Percentiles rank a stretch among this genome's conserved stretches.
These are phyloP conservation scores for Holcopasites calliopsidis DNA, from an alignment of 1,140 invertebrate genomes.

Conservation along the genomic window DNA sequence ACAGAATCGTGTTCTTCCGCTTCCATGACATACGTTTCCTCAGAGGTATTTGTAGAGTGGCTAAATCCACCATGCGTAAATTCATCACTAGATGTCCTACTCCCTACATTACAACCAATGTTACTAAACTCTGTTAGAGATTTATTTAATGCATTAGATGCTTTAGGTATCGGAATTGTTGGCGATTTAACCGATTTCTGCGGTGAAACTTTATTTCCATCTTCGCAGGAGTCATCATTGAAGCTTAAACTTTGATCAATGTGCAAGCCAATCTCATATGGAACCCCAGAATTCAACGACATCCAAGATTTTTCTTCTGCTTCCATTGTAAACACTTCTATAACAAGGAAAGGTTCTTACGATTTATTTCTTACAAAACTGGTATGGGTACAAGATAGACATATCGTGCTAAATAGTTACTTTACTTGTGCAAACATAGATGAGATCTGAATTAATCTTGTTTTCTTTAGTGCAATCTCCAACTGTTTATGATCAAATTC, in stretches of 20 bases:
- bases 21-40: slow-evolving; percentile 13
- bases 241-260: slow-evolving; percentile 69
- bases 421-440: no score
- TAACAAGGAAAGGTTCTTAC: slow-evolving; percentile 11
- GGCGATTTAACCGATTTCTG: slow-evolving; percentile 78
- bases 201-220: slow-evolving; percentile 64
- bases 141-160: slow-evolving; percentile 74
- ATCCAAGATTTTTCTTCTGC: slow-evolving; percentile 77
- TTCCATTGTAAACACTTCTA: slow-evolving; percentile 82
- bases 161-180: slow-evolving; percentile 82
- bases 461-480: no score
- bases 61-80: slow-evolving; percentile 29
- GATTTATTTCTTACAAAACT: no score
- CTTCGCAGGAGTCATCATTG: slow-evolving; percentile 71
- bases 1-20: slow-evolving; percentile 40
- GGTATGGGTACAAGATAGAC: no score
- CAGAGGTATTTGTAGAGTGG: slow-evolving; percentile 30
- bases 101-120: slow-evolving; percentile 83
- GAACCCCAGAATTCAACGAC: slow-evolving; percentile 42
- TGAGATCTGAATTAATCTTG: not conserved
- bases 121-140: slow-evolving; percentile 80
- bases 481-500: no score
- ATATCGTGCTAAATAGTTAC: no score
- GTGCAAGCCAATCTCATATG: slow-evolving; percentile 65
- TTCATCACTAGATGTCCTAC: slow-evolving; percentile 78